phyloP scores from a whole-genome alignment of 2,888 invertebrate genomes.

The Scaptomyza tumidula region DNA sequence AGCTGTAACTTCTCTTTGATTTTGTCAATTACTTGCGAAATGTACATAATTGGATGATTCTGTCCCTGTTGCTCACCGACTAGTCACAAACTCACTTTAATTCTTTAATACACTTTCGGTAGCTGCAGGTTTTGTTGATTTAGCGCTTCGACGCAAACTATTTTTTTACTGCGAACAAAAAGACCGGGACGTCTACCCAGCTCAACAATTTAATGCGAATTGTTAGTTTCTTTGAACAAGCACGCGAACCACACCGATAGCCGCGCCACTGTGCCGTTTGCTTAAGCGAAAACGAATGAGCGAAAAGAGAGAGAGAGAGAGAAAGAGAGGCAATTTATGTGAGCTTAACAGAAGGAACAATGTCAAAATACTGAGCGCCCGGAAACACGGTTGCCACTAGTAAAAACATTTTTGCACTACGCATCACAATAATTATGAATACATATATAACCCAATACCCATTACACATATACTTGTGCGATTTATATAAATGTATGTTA shows the following conservation, averaged over 20 bases:
- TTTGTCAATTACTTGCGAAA: slow-evolving; percentile 67
- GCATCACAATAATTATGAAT: neutral
- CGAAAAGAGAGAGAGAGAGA: slow-evolving; percentile 15
- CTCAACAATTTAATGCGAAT: slow-evolving; percentile 38
- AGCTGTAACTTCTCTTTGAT: slow-evolving; percentile 70
- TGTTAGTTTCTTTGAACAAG: slow-evolving; percentile 43
- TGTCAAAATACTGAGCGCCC: slow-evolving; percentile 1
- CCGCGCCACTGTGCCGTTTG: slow-evolving; percentile 8
- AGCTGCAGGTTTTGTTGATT: slow-evolving; percentile 28
- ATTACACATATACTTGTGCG: neutral
- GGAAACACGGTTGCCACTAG: slow-evolving; percentile 7
- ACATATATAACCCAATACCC: neutral
- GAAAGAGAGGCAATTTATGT: neutral
- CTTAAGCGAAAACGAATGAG: slow-evolving; percentile 14
- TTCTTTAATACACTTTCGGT: slow-evolving; percentile 25
- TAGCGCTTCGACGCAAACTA: slow-evolving; percentile 38
- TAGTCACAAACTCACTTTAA: slow-evolving; percentile 47
- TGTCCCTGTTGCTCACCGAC: neutral
- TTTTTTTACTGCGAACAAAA: slow-evolving; percentile 21
- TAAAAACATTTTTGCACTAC: neutral
- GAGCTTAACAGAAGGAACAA: slow-evolving; percentile 14
- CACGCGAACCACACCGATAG: slow-evolving; percentile 15
- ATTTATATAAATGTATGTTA: neutral
- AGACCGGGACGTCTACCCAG: slow-evolving; percentile 40
- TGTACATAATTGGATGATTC: slow-evolving; percentile 47